phyloP scores from a whole-genome alignment of 92 coral and sea anemone genomes.

The Virgularia gustaviana region DNA sequence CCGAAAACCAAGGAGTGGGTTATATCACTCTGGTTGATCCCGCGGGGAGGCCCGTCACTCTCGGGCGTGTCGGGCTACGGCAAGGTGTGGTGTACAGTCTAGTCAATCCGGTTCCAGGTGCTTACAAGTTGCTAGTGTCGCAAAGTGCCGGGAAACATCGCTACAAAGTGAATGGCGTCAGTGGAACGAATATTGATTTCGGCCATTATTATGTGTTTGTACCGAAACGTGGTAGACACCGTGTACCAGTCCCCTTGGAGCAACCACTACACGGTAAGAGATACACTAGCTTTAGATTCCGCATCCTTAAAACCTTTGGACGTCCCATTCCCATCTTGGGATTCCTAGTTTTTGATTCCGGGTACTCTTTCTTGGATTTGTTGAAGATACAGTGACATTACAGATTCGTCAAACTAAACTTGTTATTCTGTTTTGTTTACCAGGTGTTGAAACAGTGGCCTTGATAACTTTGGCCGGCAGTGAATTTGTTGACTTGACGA shows the following conservation, averaged over 20 bases:
- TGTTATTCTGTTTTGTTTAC: neutral
- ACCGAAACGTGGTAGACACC: slow-evolving; percentile 44
- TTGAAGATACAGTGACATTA: too few relatives aligned
- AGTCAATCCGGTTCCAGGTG: slow-evolving; percentile 56
- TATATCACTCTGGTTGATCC: slow-evolving; percentile 61
- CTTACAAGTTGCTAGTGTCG: slow-evolving; percentile 58
- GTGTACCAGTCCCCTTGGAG: slow-evolving; percentile 55
- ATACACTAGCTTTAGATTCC: too few relatives aligned
- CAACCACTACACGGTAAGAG: slow-evolving; percentile 75
- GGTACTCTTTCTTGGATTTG: too few relatives aligned
- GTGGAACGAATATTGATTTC: slow-evolving; percentile 73
- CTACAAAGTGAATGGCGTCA: slow-evolving; percentile 62
- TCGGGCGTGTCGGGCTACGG: slow-evolving; percentile 32
- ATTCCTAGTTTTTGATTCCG: too few relatives aligned
- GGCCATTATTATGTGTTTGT: slow-evolving; percentile 69
- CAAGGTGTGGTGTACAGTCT: slow-evolving; percentile 61
- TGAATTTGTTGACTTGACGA: slow-evolving; percentile 34
- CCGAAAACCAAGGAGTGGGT: slow-evolving; percentile 33
- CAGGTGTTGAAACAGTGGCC: slow-evolving; percentile 49
- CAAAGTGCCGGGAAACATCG: slow-evolving; percentile 59
- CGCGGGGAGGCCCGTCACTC: slow-evolving; percentile 12
- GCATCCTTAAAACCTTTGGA: too few relatives aligned
- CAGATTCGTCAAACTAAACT: neutral
- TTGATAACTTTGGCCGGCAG: slow-evolving; percentile 69
- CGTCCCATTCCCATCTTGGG: too few relatives aligned